Evolutionary conservation across 2,797 vertebrate genomes (phyloP), one percentile per base, ranked within the genome.

Genomic region (Balearica regulorum): DNA sequence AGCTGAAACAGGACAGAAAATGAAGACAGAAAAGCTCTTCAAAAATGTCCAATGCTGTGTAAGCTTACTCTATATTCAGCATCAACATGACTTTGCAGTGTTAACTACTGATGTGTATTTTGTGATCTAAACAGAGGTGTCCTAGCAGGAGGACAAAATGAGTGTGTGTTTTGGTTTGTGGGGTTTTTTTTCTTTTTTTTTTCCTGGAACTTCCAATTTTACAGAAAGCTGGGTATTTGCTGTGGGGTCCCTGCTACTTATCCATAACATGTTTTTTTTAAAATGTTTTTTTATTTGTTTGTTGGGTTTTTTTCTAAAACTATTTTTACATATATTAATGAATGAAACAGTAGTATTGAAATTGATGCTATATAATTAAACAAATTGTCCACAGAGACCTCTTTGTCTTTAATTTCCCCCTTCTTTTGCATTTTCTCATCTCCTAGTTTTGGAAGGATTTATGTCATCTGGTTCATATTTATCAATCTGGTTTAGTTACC

Each of bases 311-410:
- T 25, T 39, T 25, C 8, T 41, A 62, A 44, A 75, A 10, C 37
- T 46, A 39, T 55, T 83, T 86, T 68, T 21, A 46, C 2, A 2
- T 25, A 26, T 33, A 12, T 15, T 57, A 16, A 66, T 64, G 10
- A 72, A 28, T 44, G 11, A 77, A 85, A n/a, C 2, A 16, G 25
- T 46, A 65, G 11, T 15, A 51, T 5, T 73, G 48, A 81, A 28
- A 60, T 51, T 68, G 71, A 12, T 65, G 14, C 9, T 55, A 19
- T 20, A 44, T 68, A 64, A 68, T 37, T 15, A 26, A 41, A 51
- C 0, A 55, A 77, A 25, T 25, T 1, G 2, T 31, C 10, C 46
- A 44, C 3, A 66, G 37, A 72, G 10, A 24, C 3, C 2, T 46
- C 11, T 43, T 61, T 69, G 16, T n/a, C 33, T 81, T 75, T 48